Conservation (phyloP, 2,113 vertebrate species). For the Menura novaehollandiae region DNA sequence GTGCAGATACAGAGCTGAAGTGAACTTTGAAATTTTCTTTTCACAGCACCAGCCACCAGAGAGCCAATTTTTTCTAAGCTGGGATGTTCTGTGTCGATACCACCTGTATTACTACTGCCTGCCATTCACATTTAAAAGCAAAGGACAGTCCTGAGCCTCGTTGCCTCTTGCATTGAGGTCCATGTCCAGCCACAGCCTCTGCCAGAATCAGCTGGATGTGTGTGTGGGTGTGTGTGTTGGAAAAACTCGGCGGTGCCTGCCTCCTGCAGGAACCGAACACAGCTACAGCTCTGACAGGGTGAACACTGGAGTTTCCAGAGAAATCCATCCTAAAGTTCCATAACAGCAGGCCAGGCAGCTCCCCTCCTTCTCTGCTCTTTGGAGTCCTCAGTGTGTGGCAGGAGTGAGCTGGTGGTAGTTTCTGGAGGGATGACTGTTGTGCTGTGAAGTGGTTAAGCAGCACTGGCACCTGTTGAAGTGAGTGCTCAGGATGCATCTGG, state of each 20-base stretch:
- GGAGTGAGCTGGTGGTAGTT: background rate
- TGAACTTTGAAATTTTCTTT: background rate
- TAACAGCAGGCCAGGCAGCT: background rate
- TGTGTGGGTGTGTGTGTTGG: no score
- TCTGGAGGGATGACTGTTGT: accelerated
- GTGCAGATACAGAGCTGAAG: background rate
- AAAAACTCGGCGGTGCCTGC: background rate
- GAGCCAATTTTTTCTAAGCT: background rate
- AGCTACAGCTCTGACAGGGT: background rate
- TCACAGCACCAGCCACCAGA: background rate
- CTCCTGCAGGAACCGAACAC: background rate
- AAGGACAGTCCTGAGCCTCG: background rate
- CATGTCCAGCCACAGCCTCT: background rate
- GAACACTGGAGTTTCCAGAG: background rate
- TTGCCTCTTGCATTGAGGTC: background rate
- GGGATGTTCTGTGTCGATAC: background rate
- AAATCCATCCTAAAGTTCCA: background rate
- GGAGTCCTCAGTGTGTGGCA: background rate
- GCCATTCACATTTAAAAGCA: background rate
- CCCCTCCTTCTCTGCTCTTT: accelerated
- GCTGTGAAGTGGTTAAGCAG: background rate
- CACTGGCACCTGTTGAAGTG: background rate
- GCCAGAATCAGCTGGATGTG: background rate
- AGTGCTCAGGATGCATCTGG: accelerated
- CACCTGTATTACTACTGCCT: background rate